A percentile compares a stretch with the other conserved stretches of the same genome.
These are phyloP conservation scores for Toxostoma redivivum DNA, from an alignment of 2,113 vertebrate genomes.

Conservation along the genomic window DNA sequence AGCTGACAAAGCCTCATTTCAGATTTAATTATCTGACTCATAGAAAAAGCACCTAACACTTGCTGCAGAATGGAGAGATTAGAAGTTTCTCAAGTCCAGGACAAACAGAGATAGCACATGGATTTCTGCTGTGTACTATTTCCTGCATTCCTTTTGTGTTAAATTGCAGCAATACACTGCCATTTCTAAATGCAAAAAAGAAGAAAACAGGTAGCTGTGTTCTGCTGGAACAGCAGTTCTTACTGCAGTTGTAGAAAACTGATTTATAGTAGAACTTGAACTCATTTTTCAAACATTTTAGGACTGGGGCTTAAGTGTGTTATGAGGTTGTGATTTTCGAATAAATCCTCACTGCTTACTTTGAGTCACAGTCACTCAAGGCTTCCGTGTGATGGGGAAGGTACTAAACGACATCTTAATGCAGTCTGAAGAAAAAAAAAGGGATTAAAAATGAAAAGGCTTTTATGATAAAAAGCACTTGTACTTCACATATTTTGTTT, in stretches of 20 bases:
- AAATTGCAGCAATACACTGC: neutral
- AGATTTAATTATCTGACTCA: neutral
- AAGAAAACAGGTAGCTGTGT: neutral
- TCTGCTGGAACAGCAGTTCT: neutral
- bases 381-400: neutral
- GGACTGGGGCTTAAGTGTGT: neutral
- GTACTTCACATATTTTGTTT: neutral
- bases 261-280: neutral
- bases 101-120: neutral
- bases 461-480: neutral
- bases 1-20: neutral
- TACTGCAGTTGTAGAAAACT: neutral
- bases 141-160: neutral
- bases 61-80: neutral
- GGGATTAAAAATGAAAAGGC: neutral
- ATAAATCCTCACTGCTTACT: neutral
- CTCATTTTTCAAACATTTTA: neutral
- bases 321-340: neutral
- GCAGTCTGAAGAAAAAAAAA: neutral
- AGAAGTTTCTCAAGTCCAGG: neutral
- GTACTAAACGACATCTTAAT: neutral
- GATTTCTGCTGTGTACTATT: neutral
- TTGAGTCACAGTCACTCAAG: neutral
- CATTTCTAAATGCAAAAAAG: neutral
- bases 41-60: neutral